Evolutionary conservation across 2,797 vertebrate genomes (phyloP).

Genomic region (Scolopax rusticola): DNA sequence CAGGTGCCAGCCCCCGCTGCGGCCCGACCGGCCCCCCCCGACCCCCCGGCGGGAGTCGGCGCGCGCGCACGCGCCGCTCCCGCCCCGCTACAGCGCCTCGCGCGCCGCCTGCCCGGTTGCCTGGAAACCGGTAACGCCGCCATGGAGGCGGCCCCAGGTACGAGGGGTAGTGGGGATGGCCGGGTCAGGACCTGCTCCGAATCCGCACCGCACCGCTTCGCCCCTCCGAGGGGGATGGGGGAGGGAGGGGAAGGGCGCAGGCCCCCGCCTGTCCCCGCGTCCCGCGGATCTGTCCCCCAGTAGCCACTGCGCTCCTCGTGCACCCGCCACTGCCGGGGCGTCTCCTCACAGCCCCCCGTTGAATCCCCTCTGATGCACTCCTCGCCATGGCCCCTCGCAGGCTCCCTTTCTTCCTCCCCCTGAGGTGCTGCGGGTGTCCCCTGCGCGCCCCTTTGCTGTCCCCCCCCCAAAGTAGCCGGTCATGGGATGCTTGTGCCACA

Average conservation of each 20-base stretch:
- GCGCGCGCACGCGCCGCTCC: not conserved
- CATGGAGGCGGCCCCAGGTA: slow-evolving; percentile 42
- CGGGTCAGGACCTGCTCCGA: not conserved
- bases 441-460: too few species aligned
- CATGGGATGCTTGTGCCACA: accelerated
- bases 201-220: too few species aligned
- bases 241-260: too few species aligned
- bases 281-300: not conserved
- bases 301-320: not conserved
- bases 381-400: not conserved
- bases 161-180: not conserved
- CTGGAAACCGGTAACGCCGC: slow-evolving; percentile 15
- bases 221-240: too few species aligned
- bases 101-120: not conserved
- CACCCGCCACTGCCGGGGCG: too few species aligned
- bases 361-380: accelerated
- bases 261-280: too few species aligned
- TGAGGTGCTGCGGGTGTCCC: not conserved
- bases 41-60: too few species aligned
- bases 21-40: too few species aligned
- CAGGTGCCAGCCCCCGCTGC: too few species aligned
- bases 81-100: not conserved
- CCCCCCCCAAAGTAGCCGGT: not conserved
- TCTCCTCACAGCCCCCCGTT: accelerated
- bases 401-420: not conserved